Evolutionary conservation across 2,113 vertebrate species (phyloP).

Genomic region (Podarcis raffonei): DNA sequence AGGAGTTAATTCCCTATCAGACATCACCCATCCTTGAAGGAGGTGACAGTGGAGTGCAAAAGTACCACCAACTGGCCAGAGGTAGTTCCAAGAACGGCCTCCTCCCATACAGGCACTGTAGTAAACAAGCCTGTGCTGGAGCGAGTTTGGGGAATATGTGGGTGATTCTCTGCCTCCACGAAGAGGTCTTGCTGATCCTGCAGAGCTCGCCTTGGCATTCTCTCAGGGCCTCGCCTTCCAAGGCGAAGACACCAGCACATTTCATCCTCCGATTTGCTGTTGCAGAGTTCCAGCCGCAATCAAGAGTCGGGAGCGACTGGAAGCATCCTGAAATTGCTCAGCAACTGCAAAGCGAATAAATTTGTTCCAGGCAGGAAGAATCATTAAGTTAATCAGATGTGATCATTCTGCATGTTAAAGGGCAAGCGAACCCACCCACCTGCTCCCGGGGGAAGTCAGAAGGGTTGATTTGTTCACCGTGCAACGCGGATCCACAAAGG

Average conservation of each 20-base stretch:
- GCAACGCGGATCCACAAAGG: neutral
- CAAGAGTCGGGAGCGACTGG: neutral
- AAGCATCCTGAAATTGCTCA: neutral
- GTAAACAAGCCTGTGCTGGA: neutral
- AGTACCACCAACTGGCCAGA: too few relatives aligned
- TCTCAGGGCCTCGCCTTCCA: neutral
- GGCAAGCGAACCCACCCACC: neutral
- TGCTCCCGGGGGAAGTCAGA: neutral
- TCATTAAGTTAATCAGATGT: constrained; percentile 8
- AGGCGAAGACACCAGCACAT: neutral
- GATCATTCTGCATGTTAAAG: constrained; percentile 1
- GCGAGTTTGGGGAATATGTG: too few relatives aligned
- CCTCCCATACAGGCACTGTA: too few relatives aligned
- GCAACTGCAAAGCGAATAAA: neutral
- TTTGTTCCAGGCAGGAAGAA: constrained; percentile 1
- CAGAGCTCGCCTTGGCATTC: neutral
- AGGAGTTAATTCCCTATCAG: too few relatives aligned
- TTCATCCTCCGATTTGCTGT: neutral
- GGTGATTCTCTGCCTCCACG: neutral
- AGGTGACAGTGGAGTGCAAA: too few relatives aligned
- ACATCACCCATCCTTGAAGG: too few relatives aligned
- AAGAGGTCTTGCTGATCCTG: neutral
- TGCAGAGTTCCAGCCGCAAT: neutral
- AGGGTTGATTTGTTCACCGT: neutral
- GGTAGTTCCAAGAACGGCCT: too few relatives aligned